Evolutionary conservation across 2,797 vertebrate species (phyloP).

Genomic region (Staurois parvus): DNA sequence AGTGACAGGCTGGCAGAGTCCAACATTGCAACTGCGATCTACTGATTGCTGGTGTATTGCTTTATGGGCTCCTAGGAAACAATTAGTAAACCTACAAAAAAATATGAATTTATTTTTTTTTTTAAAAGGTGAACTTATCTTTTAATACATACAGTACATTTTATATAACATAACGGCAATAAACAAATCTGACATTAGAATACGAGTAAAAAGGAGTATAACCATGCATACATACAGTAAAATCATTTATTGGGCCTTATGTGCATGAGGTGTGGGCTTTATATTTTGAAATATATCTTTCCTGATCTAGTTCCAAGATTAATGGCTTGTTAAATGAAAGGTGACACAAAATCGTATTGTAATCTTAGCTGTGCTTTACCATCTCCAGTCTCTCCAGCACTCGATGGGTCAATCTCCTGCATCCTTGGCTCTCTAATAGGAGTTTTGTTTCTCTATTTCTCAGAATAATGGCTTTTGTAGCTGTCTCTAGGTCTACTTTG

Average conservation of each 20-base stretch:
- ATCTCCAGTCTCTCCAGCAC: slow-evolving; percentile 19
- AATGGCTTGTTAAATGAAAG: slow-evolving; percentile 30
- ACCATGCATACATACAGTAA: not conserved
- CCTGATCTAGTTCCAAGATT: not conserved
- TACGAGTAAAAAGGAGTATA: not conserved
- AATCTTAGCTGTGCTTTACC: slow-evolving; percentile 18
- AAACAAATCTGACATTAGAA: not conserved
- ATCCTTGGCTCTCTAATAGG: slow-evolving; percentile 49
- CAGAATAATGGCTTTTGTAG: slow-evolving; percentile 63
- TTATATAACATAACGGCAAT: not conserved
- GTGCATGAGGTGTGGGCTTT: not conserved
- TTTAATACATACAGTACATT: not conserved
- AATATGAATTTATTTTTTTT: too few relatives aligned
- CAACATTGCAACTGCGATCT: too few relatives aligned
- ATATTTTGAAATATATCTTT: slow-evolving; percentile 5
- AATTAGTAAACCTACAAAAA: too few relatives aligned
- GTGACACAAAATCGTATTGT: slow-evolving; percentile 30
- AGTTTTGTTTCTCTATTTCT: slow-evolving; percentile 62
- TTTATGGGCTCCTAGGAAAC: too few relatives aligned
- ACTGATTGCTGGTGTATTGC: too few relatives aligned
- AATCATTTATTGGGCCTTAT: not conserved
- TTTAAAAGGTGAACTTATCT: too few relatives aligned
- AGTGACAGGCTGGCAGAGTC: too few relatives aligned
- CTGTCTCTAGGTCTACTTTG: slow-evolving; percentile 58
- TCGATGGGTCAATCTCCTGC: slow-evolving; percentile 34